Percentiles rank a stretch among this genome's conserved stretches.
These are phyloP conservation scores for Acromyrmex heyeri DNA, from an alignment of 1,140 invertebrate genomes.

Conservation along the genomic window DNA sequence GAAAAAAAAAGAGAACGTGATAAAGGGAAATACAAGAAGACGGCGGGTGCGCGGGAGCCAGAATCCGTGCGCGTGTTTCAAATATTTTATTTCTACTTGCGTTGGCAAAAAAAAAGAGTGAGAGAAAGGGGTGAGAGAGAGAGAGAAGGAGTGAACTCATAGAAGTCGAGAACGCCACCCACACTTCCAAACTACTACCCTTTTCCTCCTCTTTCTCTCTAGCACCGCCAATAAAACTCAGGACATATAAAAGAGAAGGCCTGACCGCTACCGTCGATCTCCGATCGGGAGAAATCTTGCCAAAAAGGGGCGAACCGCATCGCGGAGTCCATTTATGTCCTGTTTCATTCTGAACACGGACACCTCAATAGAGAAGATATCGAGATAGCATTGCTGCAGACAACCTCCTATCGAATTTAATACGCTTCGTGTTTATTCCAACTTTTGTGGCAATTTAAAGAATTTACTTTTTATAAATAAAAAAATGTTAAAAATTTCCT, in stretches of 20 bases:
- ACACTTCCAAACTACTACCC: conserved; percentile 13
- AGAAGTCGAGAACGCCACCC: conserved; percentile 48
- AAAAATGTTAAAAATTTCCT: background rate
- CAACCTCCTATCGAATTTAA: conserved; percentile 25
- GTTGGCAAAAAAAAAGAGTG: conserved; percentile 62
- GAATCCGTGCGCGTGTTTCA: conserved; percentile 76
- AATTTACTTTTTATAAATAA: background rate
- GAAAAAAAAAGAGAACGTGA: background rate
- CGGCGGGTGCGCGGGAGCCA: background rate
- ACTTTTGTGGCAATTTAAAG: conserved; percentile 5
- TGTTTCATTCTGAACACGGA: conserved; percentile 68
- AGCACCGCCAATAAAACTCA: conserved; percentile 68
- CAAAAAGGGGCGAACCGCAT: conserved; percentile 57
- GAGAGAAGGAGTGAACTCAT: conserved; percentile 9
- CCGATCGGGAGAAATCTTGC: conserved; percentile 70
- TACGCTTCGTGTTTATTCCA: conserved; percentile 25
- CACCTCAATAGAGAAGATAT: conserved; percentile 65
- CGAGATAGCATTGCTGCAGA: conserved; percentile 20
- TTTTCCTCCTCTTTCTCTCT: conserved; percentile 60
- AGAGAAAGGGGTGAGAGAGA: too few relatives aligned
- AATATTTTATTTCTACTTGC: conserved; percentile 85
- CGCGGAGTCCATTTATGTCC: conserved; percentile 67
- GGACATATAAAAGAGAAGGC: conserved; percentile 46
- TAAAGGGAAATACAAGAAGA: background rate
- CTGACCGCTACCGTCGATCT: conserved; percentile 60